A percentile compares a stretch with the other conserved stretches of the same genome.
These are phyloP conservation scores for Cyclina sinensis DNA, from an alignment of 1,140 invertebrate genomes.

Conservation along the genomic window DNA sequence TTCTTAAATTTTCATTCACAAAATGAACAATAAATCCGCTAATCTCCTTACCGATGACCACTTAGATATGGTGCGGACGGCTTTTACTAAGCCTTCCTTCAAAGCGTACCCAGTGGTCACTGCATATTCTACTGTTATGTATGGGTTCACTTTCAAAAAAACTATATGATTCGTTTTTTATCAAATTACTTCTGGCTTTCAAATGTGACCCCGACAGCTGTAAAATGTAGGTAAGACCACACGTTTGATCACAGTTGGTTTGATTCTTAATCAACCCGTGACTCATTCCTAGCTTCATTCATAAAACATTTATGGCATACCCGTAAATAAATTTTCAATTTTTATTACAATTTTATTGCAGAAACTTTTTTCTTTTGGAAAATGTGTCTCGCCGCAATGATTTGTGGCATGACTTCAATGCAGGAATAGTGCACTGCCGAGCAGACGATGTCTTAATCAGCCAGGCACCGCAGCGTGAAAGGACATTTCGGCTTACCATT, in stretches of 20 bases:
- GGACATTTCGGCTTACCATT: no score
- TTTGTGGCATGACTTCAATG: not conserved
- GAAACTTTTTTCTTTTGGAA: not conserved
- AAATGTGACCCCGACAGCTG: not conserved
- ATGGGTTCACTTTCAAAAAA: not conserved
- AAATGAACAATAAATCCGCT: not conserved
- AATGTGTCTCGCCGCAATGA: not conserved
- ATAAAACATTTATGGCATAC: not conserved
- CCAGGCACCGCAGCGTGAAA: not conserved
- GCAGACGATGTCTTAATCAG: not conserved
- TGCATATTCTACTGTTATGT: not conserved
- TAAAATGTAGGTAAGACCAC: not conserved
- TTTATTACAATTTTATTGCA: not conserved
- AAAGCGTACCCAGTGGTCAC: not conserved
- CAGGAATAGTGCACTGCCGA: not conserved
- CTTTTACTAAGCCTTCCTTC: not conserved
- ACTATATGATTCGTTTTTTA: not conserved
- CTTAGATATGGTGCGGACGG: not conserved
- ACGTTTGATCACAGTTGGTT: not conserved
- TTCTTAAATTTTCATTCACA: not conserved
- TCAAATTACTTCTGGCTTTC: not conserved
- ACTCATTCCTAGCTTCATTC: not conserved
- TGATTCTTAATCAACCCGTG: not conserved
- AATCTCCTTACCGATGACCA: conserved; percentile 5
- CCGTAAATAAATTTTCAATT: not conserved